Percentiles rank a stretch among this genome's conserved stretches.
Conservation (phyloP, 2,113 vertebrate species). For the Anolis carolinensis region DNA sequence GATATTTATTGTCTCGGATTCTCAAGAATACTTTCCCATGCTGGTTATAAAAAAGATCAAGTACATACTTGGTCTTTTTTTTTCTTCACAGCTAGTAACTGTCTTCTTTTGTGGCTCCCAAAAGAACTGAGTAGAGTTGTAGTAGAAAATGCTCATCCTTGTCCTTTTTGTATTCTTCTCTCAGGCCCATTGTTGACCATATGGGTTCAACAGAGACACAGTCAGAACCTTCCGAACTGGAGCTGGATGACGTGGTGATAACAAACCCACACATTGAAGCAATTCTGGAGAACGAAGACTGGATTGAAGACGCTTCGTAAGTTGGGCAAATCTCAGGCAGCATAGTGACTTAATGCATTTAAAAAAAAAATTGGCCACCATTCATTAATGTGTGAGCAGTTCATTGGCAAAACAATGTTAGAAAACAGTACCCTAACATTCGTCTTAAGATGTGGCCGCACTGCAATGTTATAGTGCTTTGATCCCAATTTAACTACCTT, state of each 20-base stretch:
- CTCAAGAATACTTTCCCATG: background rate
- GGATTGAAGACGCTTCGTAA: slow-evolving; percentile 97
- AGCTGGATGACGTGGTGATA: slow-evolving; percentile 95
- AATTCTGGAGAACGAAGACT: slow-evolving; percentile 96
- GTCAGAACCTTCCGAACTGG: slow-evolving; percentile 92
- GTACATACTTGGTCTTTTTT: background rate
- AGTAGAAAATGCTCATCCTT: background rate
- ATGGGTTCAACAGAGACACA: slow-evolving; percentile 92
- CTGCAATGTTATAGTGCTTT: too few relatives aligned
- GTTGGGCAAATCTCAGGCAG: slow-evolving; percentile 26
- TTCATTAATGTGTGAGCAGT: background rate
- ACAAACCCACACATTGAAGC: slow-evolving; percentile 97
- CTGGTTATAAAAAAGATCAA: too few relatives aligned
- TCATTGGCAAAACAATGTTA: background rate
- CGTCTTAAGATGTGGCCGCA: too few relatives aligned
- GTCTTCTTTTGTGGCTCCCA: background rate
- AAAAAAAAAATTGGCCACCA: too few relatives aligned
- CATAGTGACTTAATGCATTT: background rate
- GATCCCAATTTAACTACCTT: too few relatives aligned
- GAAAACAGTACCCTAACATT: background rate
- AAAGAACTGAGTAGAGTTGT: background rate
- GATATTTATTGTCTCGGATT: background rate
- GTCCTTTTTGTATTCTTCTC: slow-evolving; percentile 8
- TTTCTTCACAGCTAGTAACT: background rate
- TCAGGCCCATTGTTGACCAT: slow-evolving; percentile 92